phyloP scores from a whole-genome alignment of 2,113 vertebrate species.

The Lepisosteus oculatus region DNA sequence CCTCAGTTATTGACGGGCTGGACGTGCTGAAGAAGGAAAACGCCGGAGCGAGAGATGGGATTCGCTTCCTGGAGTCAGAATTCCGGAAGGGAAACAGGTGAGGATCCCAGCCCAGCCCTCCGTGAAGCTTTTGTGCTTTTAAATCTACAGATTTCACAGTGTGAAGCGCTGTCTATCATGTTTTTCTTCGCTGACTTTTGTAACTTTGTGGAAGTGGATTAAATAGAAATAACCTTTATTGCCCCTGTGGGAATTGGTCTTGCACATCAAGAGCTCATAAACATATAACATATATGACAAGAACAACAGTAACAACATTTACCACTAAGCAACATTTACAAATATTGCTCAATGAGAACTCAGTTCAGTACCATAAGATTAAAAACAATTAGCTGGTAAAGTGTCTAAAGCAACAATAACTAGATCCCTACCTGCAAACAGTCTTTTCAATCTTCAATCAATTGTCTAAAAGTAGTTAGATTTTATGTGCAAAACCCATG shows the following conservation, averaged over 20 bases:
- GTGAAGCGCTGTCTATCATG: not conserved
- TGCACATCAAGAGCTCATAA: too few species aligned
- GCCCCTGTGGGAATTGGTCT: not conserved
- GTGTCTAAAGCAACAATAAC: too few species aligned
- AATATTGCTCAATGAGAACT: too few species aligned
- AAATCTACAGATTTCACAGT: not conserved
- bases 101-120: conserved; percentile 11
- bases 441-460: too few species aligned
- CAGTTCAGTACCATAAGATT: too few species aligned
- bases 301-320: too few species aligned
- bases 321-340: too few species aligned
- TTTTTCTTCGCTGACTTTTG: not conserved
- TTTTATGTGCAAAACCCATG: too few species aligned
- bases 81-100: conserved; percentile 97
- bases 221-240: not conserved
- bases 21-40: conserved; percentile 94
- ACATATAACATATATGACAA: too few species aligned
- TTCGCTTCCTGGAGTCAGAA: conserved; percentile 91
- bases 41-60: conserved; percentile 84
- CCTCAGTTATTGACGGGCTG: conserved; percentile 88
- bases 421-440: too few species aligned
- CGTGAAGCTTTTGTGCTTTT: not conserved
- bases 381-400: too few species aligned
- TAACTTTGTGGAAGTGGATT: not conserved
- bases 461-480: too few species aligned